Evolutionary conservation across 2,797 vertebrate species (phyloP).

Genomic region (Etheostoma perlongum): DNA sequence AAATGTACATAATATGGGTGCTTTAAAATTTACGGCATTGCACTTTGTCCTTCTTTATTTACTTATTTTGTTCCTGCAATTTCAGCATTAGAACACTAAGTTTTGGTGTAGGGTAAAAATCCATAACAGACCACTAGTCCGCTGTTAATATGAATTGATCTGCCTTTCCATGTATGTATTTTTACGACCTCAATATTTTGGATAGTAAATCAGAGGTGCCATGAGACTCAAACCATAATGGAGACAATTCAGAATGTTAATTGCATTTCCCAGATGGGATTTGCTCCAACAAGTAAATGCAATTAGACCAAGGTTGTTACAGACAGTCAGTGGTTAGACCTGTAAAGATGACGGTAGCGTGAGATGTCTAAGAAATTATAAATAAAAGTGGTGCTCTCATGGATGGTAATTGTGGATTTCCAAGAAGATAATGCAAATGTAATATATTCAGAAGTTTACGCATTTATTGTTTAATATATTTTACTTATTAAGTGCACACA

Average conservation of each 20-base stretch:
- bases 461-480: neutral
- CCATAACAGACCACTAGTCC: neutral
- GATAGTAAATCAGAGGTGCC: conserved; percentile 1
- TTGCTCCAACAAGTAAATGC: conserved; percentile 69
- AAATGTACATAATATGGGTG: too few relatives aligned
- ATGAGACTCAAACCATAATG: conserved; percentile 18
- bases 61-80: neutral
- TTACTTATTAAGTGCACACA: neutral
- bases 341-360: conserved; percentile 30
- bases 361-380: conserved; percentile 40
- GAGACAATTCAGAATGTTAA: conserved; percentile 46
- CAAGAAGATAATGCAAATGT: conserved; percentile 10
- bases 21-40: conserved; percentile 17
- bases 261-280: conserved; percentile 66
- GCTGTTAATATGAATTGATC: conserved; percentile 3
- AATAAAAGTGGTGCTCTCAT: conserved; percentile 17
- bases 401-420: conserved; percentile 32
- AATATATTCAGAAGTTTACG: conserved; percentile 3
- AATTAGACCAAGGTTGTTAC: conserved; percentile 71
- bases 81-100: neutral
- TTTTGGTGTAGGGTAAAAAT: neutral
- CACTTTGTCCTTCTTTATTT: conserved; percentile 2
- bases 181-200: conserved; percentile 12
- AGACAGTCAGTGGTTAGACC: conserved; percentile 25
- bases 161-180: neutral